Base-by-base conservation (phyloP, 2,113 vertebrate species). In the Atherinomorus stipes region DNA sequence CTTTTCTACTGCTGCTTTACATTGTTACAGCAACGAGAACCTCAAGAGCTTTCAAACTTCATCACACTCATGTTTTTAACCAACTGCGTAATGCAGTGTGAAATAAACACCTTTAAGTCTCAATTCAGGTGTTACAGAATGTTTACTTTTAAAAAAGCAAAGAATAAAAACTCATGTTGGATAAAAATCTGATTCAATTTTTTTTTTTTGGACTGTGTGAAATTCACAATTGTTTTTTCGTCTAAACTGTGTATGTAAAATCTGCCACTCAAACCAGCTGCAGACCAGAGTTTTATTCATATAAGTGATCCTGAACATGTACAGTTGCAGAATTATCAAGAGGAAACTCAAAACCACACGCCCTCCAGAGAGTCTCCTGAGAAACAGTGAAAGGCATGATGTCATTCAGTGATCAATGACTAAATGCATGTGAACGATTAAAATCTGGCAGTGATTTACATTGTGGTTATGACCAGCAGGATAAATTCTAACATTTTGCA, bases 341-440 rank as follows among this genome's bases (percentile, higher is more conserved):
- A 4, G 40, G 58, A 38, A 37, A 75, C 42, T 11, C 22, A 31
- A 81, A 84, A 65, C 38, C 60, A 0, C 53, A 42, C 9, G 15
- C 45, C 34, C 80, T 77, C 76, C 40, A 47, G 61, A 44, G 72
- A 69, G 45, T 21, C 52, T 21, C 25, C 31, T 38, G 8, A 22
- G 38, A 64, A 25, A 56, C 38, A 34, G 21, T 31, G 28, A 53
- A 69, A 78, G 65, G 15, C 42, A 58, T 80, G 70, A 80, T 64
- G 77, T 86, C 70, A 74, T 71, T 63, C 49, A 25, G 65, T 64
- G 37, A 61, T 44, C 58, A 44, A 44, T 21, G n/a, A 44, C 61
- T 60, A 13, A 64, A 75, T 51, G 23, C 19, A 59, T 40, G 15
- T 11, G 34, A 22, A 15, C 26, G 16, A 64, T 62, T 42, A 64